These are phyloP conservation scores for Schizopygopsis malacanthus DNA, from an alignment of 2,797 vertebrate genomes.

Conservation along the genomic window DNA sequence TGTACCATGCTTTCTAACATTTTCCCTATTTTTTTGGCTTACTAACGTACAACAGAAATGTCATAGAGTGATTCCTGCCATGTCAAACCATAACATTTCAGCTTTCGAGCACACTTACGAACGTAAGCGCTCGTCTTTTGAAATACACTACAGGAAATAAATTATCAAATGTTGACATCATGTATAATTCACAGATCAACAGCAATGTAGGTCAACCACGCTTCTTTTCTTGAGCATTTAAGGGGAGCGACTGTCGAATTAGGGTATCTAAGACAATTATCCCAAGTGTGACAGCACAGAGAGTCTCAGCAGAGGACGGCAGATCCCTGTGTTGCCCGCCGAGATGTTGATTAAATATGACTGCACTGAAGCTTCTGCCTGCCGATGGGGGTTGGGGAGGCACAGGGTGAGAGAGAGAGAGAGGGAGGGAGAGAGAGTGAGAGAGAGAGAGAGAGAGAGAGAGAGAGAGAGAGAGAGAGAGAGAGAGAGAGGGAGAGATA, in stretches of 20 bases:
- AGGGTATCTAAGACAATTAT: slow-evolving; percentile 71
- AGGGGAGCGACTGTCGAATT: slow-evolving; percentile 62
- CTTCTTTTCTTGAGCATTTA: slow-evolving; percentile 62
- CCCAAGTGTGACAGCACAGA: slow-evolving; percentile 68
- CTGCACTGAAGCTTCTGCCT: slow-evolving; percentile 68
- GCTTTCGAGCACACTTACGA: slow-evolving; percentile 59
- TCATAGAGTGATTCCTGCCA: slow-evolving; percentile 57
- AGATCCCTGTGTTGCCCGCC: slow-evolving; percentile 69
- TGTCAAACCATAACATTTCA: slow-evolving; percentile 66
- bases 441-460: too few species aligned
- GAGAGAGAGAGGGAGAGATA: neutral
- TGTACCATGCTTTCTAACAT: neutral
- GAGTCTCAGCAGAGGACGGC: slow-evolving; percentile 55
- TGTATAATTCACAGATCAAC: slow-evolving; percentile 68
- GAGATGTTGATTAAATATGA: slow-evolving; percentile 80
- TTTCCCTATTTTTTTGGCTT: neutral
- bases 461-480: too few species aligned
- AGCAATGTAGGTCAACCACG: slow-evolving; percentile 66
- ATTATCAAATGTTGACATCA: slow-evolving; percentile 64
- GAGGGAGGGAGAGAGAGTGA: too few species aligned
- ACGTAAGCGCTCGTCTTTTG: slow-evolving; percentile 52
- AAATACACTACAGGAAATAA: slow-evolving; percentile 59
- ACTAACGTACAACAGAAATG: neutral
- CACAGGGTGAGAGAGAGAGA: neutral
- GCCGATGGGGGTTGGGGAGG: slow-evolving; percentile 53